These are phyloP conservation scores for Andrena camellia DNA, from an alignment of 2,888 invertebrate species.

Conservation along the genomic window DNA sequence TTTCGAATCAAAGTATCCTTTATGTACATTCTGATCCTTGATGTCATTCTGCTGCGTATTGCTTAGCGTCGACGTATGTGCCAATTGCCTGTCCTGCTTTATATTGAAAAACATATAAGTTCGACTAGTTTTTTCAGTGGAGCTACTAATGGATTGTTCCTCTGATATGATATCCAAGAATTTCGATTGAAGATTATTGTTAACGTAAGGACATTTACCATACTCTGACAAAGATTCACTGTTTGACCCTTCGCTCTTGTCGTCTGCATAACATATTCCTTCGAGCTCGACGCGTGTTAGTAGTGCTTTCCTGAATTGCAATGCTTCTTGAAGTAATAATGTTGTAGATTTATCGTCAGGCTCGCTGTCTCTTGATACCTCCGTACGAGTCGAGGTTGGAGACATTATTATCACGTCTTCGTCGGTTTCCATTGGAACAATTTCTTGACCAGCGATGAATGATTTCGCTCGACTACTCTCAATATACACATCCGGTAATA, in stretches of 20 bases:
- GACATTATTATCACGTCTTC: conserved; percentile 56
- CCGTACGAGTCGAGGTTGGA: conserved; percentile 60
- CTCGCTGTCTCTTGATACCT: conserved; percentile 70
- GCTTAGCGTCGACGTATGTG: background rate
- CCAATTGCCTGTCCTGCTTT: conserved; percentile 43
- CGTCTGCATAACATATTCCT: conserved; percentile 25
- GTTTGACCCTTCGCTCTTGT: conserved; percentile 11
- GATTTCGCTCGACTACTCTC: background rate
- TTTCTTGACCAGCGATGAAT: background rate
- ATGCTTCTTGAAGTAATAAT: conserved; percentile 71
- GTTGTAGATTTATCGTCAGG: conserved; percentile 70
- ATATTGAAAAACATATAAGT: conserved; percentile 51
- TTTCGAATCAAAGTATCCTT: conserved; percentile 5
- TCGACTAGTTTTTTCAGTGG: conserved; percentile 64
- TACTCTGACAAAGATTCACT: background rate
- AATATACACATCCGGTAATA: background rate
- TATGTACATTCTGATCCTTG: background rate
- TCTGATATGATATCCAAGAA: conserved; percentile 77
- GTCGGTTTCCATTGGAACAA: conserved; percentile 57
- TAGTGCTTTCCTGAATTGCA: conserved; percentile 71
- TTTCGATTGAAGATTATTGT: conserved; percentile 68
- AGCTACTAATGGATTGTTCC: conserved; percentile 75
- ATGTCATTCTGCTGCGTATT: background rate
- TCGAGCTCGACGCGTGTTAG: conserved; percentile 66
- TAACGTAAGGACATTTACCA: conserved; percentile 1